Evolutionary conservation across 2,888 invertebrate species (phyloP).

Genomic region (Drosophila acutilabella): DNA sequence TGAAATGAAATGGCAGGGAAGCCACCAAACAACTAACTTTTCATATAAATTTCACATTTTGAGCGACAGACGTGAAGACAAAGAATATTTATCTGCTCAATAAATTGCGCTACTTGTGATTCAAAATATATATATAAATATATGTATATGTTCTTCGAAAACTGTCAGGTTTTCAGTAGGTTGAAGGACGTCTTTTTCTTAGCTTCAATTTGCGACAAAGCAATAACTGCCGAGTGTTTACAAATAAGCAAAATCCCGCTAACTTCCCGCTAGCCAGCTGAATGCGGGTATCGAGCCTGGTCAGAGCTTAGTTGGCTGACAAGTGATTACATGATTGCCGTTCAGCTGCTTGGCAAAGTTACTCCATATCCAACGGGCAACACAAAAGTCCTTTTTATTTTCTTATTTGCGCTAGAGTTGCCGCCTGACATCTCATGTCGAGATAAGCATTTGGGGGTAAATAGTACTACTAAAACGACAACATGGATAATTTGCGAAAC

Average conservation of each 20-base stretch:
- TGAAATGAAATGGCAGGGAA: not conserved
- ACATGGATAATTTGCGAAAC: constrained; percentile 42
- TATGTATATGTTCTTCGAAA: constrained; percentile 46
- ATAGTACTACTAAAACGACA: constrained; percentile 31
- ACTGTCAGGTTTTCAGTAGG: constrained; percentile 42
- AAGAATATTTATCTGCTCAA: constrained; percentile 64
- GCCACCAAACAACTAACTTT: constrained; percentile 52
- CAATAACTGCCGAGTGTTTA: constrained; percentile 69
- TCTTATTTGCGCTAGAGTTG: constrained; percentile 13
- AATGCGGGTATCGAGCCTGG: constrained; percentile 19
- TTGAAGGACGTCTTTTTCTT: constrained; percentile 21
- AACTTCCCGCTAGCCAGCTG: not conserved
- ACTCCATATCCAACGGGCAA: constrained; percentile 11
- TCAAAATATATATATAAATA: constrained; percentile 55
- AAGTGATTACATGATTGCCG: constrained; percentile 76
- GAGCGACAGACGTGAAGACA: constrained; percentile 53
- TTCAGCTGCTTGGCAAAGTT: constrained; percentile 51
- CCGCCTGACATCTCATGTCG: constrained; percentile 41
- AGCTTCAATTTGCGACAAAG: constrained; percentile 28
- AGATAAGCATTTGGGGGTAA: constrained; percentile 52
- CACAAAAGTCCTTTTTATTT: constrained; percentile 10
- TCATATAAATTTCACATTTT: constrained; percentile 71
- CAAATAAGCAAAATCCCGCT: constrained; percentile 64
- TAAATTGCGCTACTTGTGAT: constrained; percentile 73
- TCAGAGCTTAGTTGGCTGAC: constrained; percentile 69